These are phyloP conservation scores for Aphelenchoides fujianensis DNA, from an alignment of 1,140 invertebrate species.

Conservation along the genomic window DNA sequence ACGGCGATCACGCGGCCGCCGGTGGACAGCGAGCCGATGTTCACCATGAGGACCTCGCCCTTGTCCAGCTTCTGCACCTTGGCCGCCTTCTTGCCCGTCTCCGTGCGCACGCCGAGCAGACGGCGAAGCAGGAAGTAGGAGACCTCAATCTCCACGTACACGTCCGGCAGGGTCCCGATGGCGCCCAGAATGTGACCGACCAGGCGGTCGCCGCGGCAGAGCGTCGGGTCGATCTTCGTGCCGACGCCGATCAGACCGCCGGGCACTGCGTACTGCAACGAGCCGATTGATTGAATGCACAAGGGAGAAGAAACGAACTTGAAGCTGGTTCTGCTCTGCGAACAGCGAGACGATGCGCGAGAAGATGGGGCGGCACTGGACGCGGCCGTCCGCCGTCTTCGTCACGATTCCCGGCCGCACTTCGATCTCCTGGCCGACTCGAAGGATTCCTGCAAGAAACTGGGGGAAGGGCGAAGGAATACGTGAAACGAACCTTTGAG, in stretches of 20 bases:
- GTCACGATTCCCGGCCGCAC: constrained; percentile 73
- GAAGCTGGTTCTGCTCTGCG: constrained; percentile 97
- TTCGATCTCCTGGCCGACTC: constrained; percentile 83
- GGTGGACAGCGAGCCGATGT: constrained; percentile 96
- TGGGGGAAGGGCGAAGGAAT: constrained; percentile 22
- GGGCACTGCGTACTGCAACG: constrained; percentile 94
- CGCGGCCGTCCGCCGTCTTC: constrained; percentile 88
- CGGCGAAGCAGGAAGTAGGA: constrained; percentile 93
- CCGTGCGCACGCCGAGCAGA: constrained; percentile 90
- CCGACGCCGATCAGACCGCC: constrained; percentile 92
- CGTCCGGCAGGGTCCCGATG: constrained; percentile 89
- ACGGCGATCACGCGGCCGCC: constrained; percentile 92
- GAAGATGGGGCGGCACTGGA: constrained; percentile 91
- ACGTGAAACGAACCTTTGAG: constrained; percentile 80
- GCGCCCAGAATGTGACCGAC: constrained; percentile 92
- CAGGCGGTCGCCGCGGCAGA: constrained; percentile 93
- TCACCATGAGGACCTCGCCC: constrained; percentile 88
- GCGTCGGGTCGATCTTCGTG: constrained; percentile 95
- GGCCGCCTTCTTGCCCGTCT: constrained; percentile 97
- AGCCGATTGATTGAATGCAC: no score
- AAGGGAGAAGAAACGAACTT: no score
- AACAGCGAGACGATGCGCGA: constrained; percentile 95
- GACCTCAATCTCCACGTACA: constrained; percentile 96
- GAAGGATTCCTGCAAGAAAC: constrained; percentile 50
- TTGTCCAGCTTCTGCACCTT: constrained; percentile 81